Evolutionary conservation across 2,888 invertebrate species (phyloP).

Genomic region (Copidosoma aretas): DNA sequence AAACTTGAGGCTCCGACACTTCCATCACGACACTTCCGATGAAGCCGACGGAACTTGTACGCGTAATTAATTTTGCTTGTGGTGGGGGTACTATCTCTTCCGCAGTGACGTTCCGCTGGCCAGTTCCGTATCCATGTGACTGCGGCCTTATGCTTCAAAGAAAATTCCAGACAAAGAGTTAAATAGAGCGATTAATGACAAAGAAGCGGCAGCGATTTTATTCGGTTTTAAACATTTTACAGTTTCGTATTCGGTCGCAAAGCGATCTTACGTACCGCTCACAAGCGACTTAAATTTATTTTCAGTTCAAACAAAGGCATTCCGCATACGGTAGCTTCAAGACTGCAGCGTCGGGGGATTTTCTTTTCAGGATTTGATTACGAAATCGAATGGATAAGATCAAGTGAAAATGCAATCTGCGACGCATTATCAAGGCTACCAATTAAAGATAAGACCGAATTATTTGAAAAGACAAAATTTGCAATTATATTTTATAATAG

Average conservation of each 20-base stretch:
- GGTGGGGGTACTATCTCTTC: too few species aligned
- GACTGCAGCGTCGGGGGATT: constrained; percentile 46
- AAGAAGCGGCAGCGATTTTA: constrained; percentile 41
- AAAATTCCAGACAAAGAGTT: too few species aligned
- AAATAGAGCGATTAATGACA: constrained; percentile 37
- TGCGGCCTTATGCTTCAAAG: too few species aligned
- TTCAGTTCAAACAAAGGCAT: too few species aligned
- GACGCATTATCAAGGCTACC: constrained; percentile 32
- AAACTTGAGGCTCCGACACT: too few species aligned
- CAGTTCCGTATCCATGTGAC: too few species aligned
- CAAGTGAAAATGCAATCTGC: constrained; percentile 24
- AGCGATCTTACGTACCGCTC: constrained; percentile 52
- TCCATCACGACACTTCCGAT: too few species aligned
- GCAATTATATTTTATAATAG: constrained; percentile 29
- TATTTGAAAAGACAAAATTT: constrained; percentile 16
- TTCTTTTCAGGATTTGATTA: constrained; percentile 27
- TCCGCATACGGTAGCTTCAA: constrained; percentile 40
- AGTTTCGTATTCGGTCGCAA: constrained; percentile 35
- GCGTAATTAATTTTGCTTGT: too few species aligned
- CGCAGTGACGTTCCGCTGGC: too few species aligned
- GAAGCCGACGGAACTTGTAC: too few species aligned
- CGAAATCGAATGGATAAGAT: constrained; percentile 25
- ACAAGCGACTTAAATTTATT: constrained; percentile 53
- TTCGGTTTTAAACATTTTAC: constrained; percentile 11
- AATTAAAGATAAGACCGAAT: too few species aligned